Evolutionary conservation across 53 echinoderm and acorn worm genomes (phyloP).

Genomic region (Arbacia lixula): DNA sequence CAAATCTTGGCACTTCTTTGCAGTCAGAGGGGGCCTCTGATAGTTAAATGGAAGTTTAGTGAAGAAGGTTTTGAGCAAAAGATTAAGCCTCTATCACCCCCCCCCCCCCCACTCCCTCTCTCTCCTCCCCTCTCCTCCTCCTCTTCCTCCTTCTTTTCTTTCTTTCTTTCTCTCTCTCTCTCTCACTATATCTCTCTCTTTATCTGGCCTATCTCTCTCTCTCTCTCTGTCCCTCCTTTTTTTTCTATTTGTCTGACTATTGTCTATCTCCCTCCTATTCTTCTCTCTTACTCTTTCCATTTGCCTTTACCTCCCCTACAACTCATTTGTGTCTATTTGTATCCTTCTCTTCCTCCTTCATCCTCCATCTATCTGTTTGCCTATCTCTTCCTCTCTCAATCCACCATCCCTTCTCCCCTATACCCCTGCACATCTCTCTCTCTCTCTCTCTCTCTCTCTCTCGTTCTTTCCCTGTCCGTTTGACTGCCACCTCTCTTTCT

Average conservation of each 20-base stretch:
- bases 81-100: too few relatives aligned
- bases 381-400: background rate
- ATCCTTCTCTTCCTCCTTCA: background rate
- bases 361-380: too few relatives aligned
- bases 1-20: too few relatives aligned
- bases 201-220: background rate
- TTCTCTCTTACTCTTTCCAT: too few relatives aligned
- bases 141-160: background rate
- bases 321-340: too few relatives aligned
- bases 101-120: background rate
- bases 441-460: background rate
- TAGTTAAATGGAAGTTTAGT: too few relatives aligned
- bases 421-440: background rate
- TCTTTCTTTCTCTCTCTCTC: background rate
- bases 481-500: too few relatives aligned
- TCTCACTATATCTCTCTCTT: background rate
- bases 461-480: background rate
- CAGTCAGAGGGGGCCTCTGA: too few relatives aligned
- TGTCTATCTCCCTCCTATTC: too few relatives aligned
- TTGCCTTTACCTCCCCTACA: too few relatives aligned
- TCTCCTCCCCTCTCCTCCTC: background rate
- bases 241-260: background rate
- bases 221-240: background rate
- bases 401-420: background rate
- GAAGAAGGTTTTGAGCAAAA: too few relatives aligned